Base-by-base conservation (phyloP, 2,888 invertebrate species). In the Morpho achilles region DNA sequence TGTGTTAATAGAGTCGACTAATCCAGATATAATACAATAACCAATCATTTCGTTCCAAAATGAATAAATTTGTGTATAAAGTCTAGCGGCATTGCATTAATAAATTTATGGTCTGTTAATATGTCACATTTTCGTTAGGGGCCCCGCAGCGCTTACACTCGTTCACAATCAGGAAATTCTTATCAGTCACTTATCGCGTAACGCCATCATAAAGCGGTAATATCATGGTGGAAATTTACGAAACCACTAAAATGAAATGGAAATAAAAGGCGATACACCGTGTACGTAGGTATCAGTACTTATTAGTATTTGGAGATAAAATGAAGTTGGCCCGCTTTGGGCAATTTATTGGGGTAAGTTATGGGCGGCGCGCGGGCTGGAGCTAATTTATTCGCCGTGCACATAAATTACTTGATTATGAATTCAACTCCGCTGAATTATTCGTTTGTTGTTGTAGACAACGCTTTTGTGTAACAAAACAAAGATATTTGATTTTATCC, bases 401-500 rank as follows among this genome's bases (percentile, higher is more conserved):
- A 90, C 90, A 90, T 90, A 89, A 90, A 90, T 90, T 89, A 90
- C 88, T 89, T 88, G 88, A 90, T 90, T 90, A 90, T 90, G 90
- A 90, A 89, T 90, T 87, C 87, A 84, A 86, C 85, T 88, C 79
- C 82, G 85, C 84, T 83, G 84, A 82, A 82, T 82, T 88, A 87
- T 87, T 86, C 87, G 84, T 85, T 82, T 87, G 86, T 86, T 87
- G 85, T 86, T 84, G 80, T 82, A 80, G 83, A 80, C 83, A 79
- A 75, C 79, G 82, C 84, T 86, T 84, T 86, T 84, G 80, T 82
- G 78, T 85, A 79, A 79, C 82, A 84, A 63, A 87, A 83, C 84
- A 87, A 81, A 76, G 79, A 81, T 84, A 84, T 82, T 83, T 82
- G 76, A 81, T 81, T 83, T 76, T 75, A 78, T 78, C 77, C 76